Evolutionary conservation across 2,888 invertebrate species (phyloP), one percentile per base, ranked within the genome.

Genomic region (Hoplodrina blanda): DNA sequence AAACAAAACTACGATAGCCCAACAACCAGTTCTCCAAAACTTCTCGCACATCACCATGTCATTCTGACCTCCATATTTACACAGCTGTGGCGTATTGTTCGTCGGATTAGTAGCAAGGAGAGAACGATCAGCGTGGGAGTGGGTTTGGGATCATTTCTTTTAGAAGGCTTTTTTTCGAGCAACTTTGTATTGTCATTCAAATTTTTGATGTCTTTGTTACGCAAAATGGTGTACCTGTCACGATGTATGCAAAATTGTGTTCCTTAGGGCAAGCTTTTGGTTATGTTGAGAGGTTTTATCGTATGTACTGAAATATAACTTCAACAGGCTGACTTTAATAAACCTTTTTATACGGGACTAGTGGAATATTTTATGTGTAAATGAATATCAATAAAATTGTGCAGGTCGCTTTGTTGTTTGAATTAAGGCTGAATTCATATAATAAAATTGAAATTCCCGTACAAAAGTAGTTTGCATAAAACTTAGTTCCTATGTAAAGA

Each of bases 1-100:
- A 78, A 61, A 57, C 56, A 44, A 46, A 72, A 54, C 7, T 20
- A 10, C 1, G 30, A 19, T 10, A 19, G 11, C 50, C 50, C 6
- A 11, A 53, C 49, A 73, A 57, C 61, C 56, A 57, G 61, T 65
- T 76, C 46, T 41, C 13, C 8, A 57, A 78, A 62, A 33, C 13
- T 25, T 33, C 80, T 80, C 62, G 44, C 65, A 73, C 67, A 61
- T 72, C 63, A 25, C 49, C 19, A 59, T 59, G 83, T 81, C 65
- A 63, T 46, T 64, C 66, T 88, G 85, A 83, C 80, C 82, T 83
- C 75, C 57, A 11, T 84, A 67, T 91, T 91, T 86, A 88, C 84
- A 76, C 91, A 91, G 91, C 91, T 91, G 91, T 71, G 68, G 60
- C 76, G 64, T 78, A 86, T 84, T 83, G 82, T 84, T 72, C 77